Evolutionary conservation across 2,113 vertebrate genomes (phyloP), one percentile per base, ranked within the genome.

Genomic region (Amblyornis subalaris): DNA sequence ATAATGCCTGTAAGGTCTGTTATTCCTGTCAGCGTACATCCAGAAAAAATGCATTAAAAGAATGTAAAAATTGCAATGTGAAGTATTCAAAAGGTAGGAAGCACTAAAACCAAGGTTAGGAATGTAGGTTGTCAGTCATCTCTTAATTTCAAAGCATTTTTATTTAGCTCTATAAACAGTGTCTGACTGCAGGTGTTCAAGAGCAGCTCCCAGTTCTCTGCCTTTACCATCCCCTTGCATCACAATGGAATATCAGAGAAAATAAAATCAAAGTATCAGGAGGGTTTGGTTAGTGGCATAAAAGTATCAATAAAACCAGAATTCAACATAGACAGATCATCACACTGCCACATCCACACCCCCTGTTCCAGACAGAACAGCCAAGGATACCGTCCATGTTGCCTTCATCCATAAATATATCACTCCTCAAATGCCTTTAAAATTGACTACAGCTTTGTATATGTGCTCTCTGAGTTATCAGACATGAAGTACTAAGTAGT

Each of bases 241-340:
- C n/a, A 47, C 31, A 35, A 24, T 0, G 3, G 22, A 45, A 3
- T 1, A 69, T 7, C 24, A 62, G 9, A 85, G 24, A 47, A 64
- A 45, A 70, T 5, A 24, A 58, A 85, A 38, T 6, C 26, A 66
- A 62, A 66, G 24, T 28, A 55, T 24, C 18, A 17, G 14, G 22
- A 38, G 28, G 35, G 57, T 81, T 51, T 42, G 76, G 35, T n/a
- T 38, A 69, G 23, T 3, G 22, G 51, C 29, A 54, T 0, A 0
- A 58, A 33, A 62, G 23, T 4, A 53, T 9, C 21, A 58, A 47
- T n/a, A 84, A 61, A 26, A 25, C 2, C 21, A 71, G 3, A 89
- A 85, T 31, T 50, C 15, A 20, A 0, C 0, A 3, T 3, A 21
- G 2, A 5, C 22, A 35, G 28, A 45, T 22, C 36, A 72, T 6